These are phyloP conservation scores for Danio tinwini DNA, from an alignment of 2,797 vertebrate genomes.

Conservation along the genomic window DNA sequence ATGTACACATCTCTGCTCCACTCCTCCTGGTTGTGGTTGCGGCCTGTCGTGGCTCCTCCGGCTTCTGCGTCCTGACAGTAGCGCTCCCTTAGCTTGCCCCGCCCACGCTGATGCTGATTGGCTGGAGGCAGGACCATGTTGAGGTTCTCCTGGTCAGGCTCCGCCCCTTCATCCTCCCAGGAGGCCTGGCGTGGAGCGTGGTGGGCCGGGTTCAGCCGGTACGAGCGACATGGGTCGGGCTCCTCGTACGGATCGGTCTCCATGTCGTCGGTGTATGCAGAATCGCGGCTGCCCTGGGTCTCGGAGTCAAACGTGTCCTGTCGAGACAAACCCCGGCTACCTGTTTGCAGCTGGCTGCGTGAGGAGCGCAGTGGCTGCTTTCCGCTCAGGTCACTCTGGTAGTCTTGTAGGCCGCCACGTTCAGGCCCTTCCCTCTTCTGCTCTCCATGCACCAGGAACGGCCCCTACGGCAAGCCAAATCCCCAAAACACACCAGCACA, in stretches of 20 bases:
- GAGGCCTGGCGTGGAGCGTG: conserved; percentile 82
- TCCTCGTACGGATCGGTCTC: conserved; percentile 95
- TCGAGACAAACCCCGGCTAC: conserved; percentile 83
- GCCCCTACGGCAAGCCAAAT: conserved; percentile 81
- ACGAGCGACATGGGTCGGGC: conserved; percentile 81
- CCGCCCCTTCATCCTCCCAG: conserved; percentile 86
- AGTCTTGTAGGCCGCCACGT: conserved; percentile 82
- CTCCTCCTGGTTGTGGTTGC: conserved; percentile 85
- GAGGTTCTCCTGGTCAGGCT: conserved; percentile 86
- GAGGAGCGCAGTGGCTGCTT: conserved; percentile 79
- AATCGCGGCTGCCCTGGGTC: conserved; percentile 90
- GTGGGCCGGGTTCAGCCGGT: conserved; percentile 74
- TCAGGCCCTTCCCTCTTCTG: conserved; percentile 85
- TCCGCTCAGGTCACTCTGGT: conserved; percentile 80
- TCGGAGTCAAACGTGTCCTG: conserved; percentile 96
- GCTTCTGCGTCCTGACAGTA: conserved; percentile 84
- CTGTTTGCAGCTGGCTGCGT: conserved; percentile 75
- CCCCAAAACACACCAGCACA: conserved; percentile 68
- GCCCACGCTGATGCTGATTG: conserved; percentile 76
- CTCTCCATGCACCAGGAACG: conserved; percentile 89
- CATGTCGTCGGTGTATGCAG: conserved; percentile 95
- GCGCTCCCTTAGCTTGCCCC: conserved; percentile 85
- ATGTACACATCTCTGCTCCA: conserved; percentile 86
- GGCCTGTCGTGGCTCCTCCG: conserved; percentile 77
- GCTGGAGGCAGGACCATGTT: conserved; percentile 77